Evolutionary conservation across 2,888 invertebrate genomes (phyloP).

Genomic region (Cyrtodaria siliqua): DNA sequence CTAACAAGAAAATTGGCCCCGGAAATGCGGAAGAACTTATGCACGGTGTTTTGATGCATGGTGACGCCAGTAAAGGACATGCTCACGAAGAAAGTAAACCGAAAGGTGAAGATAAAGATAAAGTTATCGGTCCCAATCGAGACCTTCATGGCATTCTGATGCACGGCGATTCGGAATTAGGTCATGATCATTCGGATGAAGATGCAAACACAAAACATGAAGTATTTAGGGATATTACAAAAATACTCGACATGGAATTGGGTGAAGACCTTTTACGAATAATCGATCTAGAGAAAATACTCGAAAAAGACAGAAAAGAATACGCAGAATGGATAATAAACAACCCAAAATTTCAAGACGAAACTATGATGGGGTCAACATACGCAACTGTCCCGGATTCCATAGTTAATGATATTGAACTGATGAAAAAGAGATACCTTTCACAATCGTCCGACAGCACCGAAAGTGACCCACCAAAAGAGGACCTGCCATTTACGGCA

Average conservation of each 20-base stretch:
- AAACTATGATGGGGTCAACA: slow-evolving; percentile 42
- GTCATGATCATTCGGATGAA: slow-evolving; percentile 22
- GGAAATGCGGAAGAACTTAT: slow-evolving; percentile 46
- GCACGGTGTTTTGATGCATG: slow-evolving; percentile 68
- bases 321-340: slow-evolving; percentile 62
- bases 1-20: slow-evolving; percentile 26
- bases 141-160: slow-evolving; percentile 66
- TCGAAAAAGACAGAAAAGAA: slow-evolving; percentile 61
- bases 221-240: slow-evolving; percentile 49
- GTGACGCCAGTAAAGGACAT: slow-evolving; percentile 47
- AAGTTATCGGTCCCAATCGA: slow-evolving; percentile 53
- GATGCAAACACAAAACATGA: slow-evolving; percentile 16
- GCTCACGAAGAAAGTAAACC: slow-evolving; percentile 32
- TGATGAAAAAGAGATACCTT: slow-evolving; percentile 66
- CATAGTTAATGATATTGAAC: slow-evolving; percentile 60
- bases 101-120: too few relatives aligned
- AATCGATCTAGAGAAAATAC: slow-evolving; percentile 51
- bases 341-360: slow-evolving; percentile 47
- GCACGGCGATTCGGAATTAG: slow-evolving; percentile 61
- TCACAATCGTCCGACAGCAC: slow-evolving; percentile 21
- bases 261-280: slow-evolving; percentile 58
- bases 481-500: slow-evolving; percentile 58
- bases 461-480: slow-evolving; percentile 14
- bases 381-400: slow-evolving; percentile 57
- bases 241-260: slow-evolving; percentile 46